These are phyloP conservation scores for Cinara cedri DNA, from an alignment of 2,888 invertebrate species.

Conservation along the genomic window DNA sequence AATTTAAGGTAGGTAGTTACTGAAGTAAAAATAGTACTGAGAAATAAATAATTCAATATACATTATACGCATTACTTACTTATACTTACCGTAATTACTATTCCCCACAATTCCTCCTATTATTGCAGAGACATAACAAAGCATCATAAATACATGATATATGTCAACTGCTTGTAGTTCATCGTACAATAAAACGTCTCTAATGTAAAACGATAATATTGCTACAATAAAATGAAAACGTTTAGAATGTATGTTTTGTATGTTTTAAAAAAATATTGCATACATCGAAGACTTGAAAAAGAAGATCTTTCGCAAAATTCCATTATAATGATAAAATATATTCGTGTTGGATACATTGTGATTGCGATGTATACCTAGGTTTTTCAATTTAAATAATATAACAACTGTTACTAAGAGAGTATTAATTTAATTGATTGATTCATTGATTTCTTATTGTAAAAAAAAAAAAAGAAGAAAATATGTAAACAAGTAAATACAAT, in stretches of 20 bases:
- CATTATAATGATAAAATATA: constrained; percentile 31
- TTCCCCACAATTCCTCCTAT: constrained; percentile 40
- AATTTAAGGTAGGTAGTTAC: background rate
- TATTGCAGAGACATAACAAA: constrained; percentile 42
- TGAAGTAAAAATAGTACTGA: background rate
- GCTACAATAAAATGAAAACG: constrained; percentile 16
- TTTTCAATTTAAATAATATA: too few species aligned
- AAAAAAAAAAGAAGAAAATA: too few species aligned
- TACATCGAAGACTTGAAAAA: constrained; percentile 43
- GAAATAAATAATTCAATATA: too few species aligned
- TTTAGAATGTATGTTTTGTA: background rate
- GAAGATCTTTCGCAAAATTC: constrained; percentile 49
- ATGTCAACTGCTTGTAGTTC: constrained; percentile 30
- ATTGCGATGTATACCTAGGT: too few species aligned
- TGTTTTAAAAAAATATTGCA: background rate
- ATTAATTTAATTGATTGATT: too few species aligned
- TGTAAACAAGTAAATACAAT: too few species aligned
- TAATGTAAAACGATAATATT: constrained; percentile 33
- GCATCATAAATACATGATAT: constrained; percentile 38
- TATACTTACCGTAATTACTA: constrained; percentile 35
- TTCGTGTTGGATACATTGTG: constrained; percentile 9
- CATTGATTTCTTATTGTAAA: too few species aligned
- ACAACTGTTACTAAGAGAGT: too few species aligned
- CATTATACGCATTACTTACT: constrained; percentile 30
- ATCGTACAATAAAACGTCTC: constrained; percentile 37